Evolutionary conservation across 1,140 invertebrate species (phyloP).

Genomic region (Diorhabda elongata): DNA sequence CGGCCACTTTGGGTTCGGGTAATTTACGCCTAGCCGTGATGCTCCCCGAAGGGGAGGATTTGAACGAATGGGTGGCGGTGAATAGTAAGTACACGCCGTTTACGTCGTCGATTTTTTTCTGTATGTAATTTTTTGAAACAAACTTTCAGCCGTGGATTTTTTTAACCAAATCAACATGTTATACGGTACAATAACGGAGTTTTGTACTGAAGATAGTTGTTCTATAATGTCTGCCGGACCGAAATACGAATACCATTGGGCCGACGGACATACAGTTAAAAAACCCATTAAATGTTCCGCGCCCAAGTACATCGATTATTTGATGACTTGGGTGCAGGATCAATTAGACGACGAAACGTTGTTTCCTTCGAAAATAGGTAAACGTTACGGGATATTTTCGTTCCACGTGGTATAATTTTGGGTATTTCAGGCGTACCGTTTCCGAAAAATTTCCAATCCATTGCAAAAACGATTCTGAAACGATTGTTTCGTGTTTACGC

Average conservation of each 20-base stretch:
- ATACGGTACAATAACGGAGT: constrained; percentile 98
- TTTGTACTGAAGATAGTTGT: constrained; percentile 97
- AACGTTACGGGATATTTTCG: constrained; percentile 11
- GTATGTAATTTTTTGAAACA: too few relatives aligned
- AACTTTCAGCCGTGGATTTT: constrained; percentile 89
- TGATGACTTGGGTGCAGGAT: constrained; percentile 99
- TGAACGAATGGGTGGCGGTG: constrained; percentile 99
- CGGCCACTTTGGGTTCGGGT: constrained; percentile 94
- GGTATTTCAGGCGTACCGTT: constrained; percentile 82
- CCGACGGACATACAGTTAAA: constrained; percentile 96
- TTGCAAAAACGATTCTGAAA: constrained; percentile 97
- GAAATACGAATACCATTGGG: constrained; percentile 99
- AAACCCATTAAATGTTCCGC: constrained; percentile 99
- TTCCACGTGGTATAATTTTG: too few relatives aligned
- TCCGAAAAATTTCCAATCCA: constrained; percentile 95
- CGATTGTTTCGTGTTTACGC: constrained; percentile 98
- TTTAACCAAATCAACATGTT: constrained; percentile 99
- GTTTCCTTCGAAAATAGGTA: constrained; percentile 99
- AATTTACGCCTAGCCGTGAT: constrained; percentile 94
- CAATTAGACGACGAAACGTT: constrained; percentile 97
- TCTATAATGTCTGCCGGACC: constrained; percentile 96
- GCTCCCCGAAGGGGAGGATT: constrained; percentile 97
- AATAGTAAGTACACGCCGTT: constrained; percentile 73
- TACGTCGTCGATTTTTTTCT: too few relatives aligned
- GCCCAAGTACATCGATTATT: constrained; percentile 98